Base-by-base conservation (phyloP, 2,888 invertebrate genomes). In the Lithophane leautieri region DNA sequence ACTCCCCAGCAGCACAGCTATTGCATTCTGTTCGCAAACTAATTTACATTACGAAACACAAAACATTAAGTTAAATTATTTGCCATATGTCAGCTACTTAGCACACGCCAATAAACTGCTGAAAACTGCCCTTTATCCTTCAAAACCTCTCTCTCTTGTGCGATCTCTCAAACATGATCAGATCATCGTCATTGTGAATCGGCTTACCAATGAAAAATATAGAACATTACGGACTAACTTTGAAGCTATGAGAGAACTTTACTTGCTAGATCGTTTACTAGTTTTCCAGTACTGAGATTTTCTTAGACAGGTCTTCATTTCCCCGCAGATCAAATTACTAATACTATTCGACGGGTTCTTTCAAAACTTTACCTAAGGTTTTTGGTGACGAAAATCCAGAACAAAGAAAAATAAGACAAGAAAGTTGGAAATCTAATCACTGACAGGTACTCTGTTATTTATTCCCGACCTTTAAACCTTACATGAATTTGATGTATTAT, bases 361-460 rank as follows among this genome's bases (percentile, higher is more conserved):
- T 44, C 16, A n/a, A 82, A 76, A 76, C 82, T 76, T 34, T 44
- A 34, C 34, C 82, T 81, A 76, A 75, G 42, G 62, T 11, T n/a
- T 62, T 34, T 61, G 61, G 22, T 60, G 40, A 50, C 7, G 7
- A 69, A 58, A 42, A 54, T 19, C 6, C 3, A 52, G 42, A 16
- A 58, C 52, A 56, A 66, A 78, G 65, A 52, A 83, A 66, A 50
- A 44, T 58, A 52, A 58, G 14, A 16, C 14, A 40, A 14, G 14
- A 40, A 28, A 28, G 42, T 67, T 73, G 16, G 8, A 67, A 62
- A 79, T 42, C 14, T 79, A 60, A 69, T 83, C 61, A 69, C 22
- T 76, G 65, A 47, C 34, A 60, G 42, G 56, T 62, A 54, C 14
- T 61, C 1, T 14, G 25, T 56, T 56, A 77, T 69, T 69, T 78